These are phyloP conservation scores for Solenopsis invicta DNA, from an alignment of 1,140 invertebrate genomes.

Conservation along the genomic window DNA sequence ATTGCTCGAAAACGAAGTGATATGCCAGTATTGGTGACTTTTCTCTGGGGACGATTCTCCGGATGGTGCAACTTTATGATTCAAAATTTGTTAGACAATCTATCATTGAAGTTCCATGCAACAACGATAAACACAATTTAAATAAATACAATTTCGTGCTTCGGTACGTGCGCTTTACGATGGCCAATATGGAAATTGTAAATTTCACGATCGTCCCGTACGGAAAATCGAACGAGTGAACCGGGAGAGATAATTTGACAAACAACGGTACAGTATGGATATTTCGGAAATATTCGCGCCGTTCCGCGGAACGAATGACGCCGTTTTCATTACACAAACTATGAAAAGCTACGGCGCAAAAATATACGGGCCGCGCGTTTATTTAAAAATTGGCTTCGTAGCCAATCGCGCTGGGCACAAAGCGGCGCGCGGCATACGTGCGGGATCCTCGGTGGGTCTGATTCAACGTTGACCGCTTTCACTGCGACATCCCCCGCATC, in stretches of 20 bases:
- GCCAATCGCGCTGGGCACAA: constrained; percentile 34
- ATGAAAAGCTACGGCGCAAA: constrained; percentile 22
- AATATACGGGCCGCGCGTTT: constrained; percentile 33
- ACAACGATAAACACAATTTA: background rate
- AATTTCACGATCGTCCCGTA: background rate
- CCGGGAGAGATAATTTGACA: background rate
- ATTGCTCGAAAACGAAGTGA: no score
- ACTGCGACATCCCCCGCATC: constrained; percentile 17
- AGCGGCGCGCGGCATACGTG: background rate
- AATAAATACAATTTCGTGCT: constrained; percentile 13
- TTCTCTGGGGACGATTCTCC: background rate
- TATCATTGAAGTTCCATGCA: background rate
- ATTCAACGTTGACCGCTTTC: constrained; percentile 48
- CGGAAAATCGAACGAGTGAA: background rate
- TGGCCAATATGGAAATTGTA: background rate
- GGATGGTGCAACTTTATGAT: background rate
- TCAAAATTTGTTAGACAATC: background rate
- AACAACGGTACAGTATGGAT: background rate
- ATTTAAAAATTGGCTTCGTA: constrained; percentile 48
- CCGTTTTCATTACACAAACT: constrained; percentile 16
- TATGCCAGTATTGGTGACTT: no score
- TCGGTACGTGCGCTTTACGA: background rate
- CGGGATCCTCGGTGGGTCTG: constrained; percentile 2
- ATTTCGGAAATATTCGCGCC: constrained; percentile 5
- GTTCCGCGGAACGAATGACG: background rate